Evolutionary conservation across 2,113 vertebrate genomes (phyloP).

Genomic region (Cheirogaleus medius): DNA sequence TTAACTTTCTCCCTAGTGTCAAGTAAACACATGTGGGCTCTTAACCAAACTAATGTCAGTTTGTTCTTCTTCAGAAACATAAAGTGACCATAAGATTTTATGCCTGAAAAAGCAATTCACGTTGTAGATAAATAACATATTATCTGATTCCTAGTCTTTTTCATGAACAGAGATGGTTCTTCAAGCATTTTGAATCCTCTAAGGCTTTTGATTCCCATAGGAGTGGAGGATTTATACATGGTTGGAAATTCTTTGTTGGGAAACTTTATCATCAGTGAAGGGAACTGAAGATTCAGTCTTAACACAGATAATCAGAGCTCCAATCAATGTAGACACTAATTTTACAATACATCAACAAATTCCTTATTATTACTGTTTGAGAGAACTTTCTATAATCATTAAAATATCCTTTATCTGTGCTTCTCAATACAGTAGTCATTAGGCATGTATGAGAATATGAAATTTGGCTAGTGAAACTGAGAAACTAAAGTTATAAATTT

Average conservation of each 20-base stretch:
- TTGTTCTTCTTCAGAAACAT: conserved; percentile 41
- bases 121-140: neutral
- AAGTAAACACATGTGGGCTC: neutral
- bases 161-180: neutral
- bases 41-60: conserved; percentile 10
- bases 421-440: neutral
- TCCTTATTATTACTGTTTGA: neutral
- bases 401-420: neutral
- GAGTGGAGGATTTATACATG: neutral
- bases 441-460: neutral
- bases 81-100: neutral
- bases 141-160: neutral
- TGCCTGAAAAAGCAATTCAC: neutral
- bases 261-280: conserved; percentile 23
- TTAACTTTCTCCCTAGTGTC: neutral
- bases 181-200: neutral
- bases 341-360: neutral
- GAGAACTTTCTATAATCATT: neutral
- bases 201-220: neutral
- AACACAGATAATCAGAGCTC: neutral
- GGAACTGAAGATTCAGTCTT: neutral
- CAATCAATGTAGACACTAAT: neutral
- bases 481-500: neutral
- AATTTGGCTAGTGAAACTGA: neutral
- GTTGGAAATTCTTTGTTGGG: neutral